These are phyloP conservation scores for Ichneumoninae sp. DNA, from an alignment of 2,888 invertebrate genomes.

Conservation along the genomic window DNA sequence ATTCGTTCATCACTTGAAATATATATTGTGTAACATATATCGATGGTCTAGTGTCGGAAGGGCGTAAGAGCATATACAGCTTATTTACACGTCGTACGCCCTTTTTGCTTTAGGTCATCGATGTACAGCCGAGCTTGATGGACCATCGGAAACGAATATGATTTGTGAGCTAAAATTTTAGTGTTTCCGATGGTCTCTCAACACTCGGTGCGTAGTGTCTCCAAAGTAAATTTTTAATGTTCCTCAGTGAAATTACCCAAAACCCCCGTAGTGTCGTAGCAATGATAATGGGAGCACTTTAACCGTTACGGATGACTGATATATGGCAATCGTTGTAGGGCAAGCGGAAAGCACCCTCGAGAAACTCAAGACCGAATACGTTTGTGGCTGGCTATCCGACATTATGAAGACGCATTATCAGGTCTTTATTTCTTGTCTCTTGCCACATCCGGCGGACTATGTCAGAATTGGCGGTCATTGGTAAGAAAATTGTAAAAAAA, in stretches of 20 bases:
- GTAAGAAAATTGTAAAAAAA: constrained; percentile 83
- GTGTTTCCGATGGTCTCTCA: constrained; percentile 27
- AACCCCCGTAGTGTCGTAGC: constrained; percentile 51
- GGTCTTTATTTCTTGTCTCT: constrained; percentile 95
- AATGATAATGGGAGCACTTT: constrained; percentile 53
- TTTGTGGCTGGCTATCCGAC: constrained; percentile 95
- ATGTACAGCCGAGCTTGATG: constrained; percentile 19
- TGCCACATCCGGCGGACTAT: constrained; percentile 98
- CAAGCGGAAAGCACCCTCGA: constrained; percentile 95
- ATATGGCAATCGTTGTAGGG: constrained; percentile 83
- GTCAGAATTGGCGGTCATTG: constrained; percentile 98
- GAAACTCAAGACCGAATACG: constrained; percentile 95
- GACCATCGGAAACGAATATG: constrained; percentile 13
- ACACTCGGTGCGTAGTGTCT: constrained; percentile 44
- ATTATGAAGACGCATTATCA: constrained; percentile 94
- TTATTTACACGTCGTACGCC: no score
- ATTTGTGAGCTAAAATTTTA: not conserved
- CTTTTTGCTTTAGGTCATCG: no score
- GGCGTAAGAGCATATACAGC: no score
- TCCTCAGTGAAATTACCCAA: constrained; percentile 51
- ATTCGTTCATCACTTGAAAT: constrained; percentile 54
- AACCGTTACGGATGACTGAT: constrained; percentile 56
- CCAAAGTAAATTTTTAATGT: constrained; percentile 55
- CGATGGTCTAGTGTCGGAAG: no score
- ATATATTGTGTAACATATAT: constrained; percentile 5